Evolutionary conservation across 2,888 invertebrate genomes (phyloP).

Genomic region (Keiferia lycopersicella): DNA sequence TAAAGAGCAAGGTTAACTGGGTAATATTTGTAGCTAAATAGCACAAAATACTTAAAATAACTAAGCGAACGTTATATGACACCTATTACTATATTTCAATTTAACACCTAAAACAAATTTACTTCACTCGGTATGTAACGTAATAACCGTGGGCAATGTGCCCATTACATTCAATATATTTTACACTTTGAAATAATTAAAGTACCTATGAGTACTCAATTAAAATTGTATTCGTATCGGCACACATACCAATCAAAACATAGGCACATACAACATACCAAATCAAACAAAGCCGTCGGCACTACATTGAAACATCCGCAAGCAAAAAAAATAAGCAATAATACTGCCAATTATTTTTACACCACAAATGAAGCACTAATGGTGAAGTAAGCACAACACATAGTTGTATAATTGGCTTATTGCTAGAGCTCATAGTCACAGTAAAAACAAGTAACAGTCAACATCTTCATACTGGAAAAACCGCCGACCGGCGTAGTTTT

Average conservation of each 20-base stretch:
- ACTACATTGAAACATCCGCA: constrained; percentile 2
- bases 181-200: too few species aligned
- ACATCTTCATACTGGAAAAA: too few species aligned
- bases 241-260: constrained; percentile 1
- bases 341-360: constrained; percentile 14
- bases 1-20: constrained; percentile 22
- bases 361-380: constrained; percentile 23
- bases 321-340: constrained; percentile 15
- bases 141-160: too few species aligned
- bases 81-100: too few species aligned
- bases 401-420: constrained; percentile 35
- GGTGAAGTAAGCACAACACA: constrained; percentile 11
- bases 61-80: too few species aligned
- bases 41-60: not conserved
- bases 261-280: not conserved
- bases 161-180: too few species aligned
- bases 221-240: not conserved
- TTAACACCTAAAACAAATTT: too few species aligned
- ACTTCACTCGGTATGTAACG: too few species aligned
- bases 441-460: too few species aligned
- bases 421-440: constrained; percentile 27
- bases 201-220: not conserved
- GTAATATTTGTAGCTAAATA: not conserved
- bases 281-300: not conserved
- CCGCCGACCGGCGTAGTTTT: too few species aligned